phyloP scores from a whole-genome alignment of 2,797 vertebrate genomes.

The Eurystomus glaucurus region DNA sequence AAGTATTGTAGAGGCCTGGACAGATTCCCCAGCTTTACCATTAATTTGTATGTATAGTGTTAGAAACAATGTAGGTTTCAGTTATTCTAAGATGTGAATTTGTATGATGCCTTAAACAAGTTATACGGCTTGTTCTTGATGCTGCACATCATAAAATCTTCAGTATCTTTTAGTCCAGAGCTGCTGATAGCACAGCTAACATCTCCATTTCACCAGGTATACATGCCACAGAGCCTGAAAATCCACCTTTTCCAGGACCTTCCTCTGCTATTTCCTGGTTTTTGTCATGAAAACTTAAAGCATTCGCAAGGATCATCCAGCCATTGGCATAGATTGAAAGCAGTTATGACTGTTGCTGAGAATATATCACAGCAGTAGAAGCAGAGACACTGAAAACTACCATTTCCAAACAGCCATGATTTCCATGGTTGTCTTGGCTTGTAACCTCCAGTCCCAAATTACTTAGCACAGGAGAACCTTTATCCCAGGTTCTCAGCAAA shows the following conservation, averaged over 20 bases:
- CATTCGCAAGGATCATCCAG: not conserved
- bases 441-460: not conserved
- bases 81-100: conserved; percentile 2
- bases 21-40: not conserved
- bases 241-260: not conserved
- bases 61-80: not conserved
- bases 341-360: not conserved
- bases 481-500: not conserved
- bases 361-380: not conserved
- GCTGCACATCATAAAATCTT: not conserved
- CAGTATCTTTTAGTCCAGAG: not conserved
- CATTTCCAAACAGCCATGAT: not conserved
- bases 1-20: not conserved
- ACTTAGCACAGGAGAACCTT: not conserved
- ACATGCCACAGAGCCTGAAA: not conserved
- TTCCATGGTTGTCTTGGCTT: not conserved
- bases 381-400: not conserved
- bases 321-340: not conserved
- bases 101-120: not conserved
- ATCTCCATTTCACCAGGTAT: not conserved
- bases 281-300: not conserved
- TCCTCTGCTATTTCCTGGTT: not conserved
- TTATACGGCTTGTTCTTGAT: not conserved
- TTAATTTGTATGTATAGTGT: not conserved
- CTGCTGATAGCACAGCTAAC: not conserved